phyloP scores from a whole-genome alignment of 2,888 invertebrate genomes.

The Thecocarcelia acutangulata region DNA sequence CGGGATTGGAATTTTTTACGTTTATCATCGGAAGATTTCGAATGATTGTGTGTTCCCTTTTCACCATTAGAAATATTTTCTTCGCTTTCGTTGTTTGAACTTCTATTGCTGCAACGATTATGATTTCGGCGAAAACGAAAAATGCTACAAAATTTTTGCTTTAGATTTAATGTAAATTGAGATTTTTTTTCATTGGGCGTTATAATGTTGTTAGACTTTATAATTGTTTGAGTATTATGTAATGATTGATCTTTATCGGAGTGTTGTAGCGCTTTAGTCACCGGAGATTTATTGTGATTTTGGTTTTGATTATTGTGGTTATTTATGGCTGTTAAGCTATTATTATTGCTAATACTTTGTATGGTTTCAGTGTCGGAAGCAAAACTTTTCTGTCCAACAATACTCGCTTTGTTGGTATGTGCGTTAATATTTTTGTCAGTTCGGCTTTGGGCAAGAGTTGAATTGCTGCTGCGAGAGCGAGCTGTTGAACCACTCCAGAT shows the following conservation, averaged over 20 bases:
- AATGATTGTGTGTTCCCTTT: conserved; percentile 65
- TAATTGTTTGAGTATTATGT: conserved; percentile 55
- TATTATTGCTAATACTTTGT: conserved; percentile 72
- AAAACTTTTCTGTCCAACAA: conserved; percentile 58
- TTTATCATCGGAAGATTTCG: conserved; percentile 75
- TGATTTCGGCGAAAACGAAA: conserved; percentile 86
- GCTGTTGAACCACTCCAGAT: conserved; percentile 77
- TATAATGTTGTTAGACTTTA: conserved; percentile 74
- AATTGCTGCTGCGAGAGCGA: conserved; percentile 74
- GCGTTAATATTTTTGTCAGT: conserved; percentile 41
- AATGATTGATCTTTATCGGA: conserved; percentile 50
- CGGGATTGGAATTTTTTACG: conserved; percentile 84
- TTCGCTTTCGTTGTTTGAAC: conserved; percentile 71
- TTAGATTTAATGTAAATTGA: conserved; percentile 88
- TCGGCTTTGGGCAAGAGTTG: conserved; percentile 55
- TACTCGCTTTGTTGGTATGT: conserved; percentile 56
- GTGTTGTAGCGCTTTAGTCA: conserved; percentile 26
- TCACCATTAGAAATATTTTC: conserved; percentile 71
- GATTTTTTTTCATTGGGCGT: conserved; percentile 84
- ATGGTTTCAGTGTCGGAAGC: conserved; percentile 72
- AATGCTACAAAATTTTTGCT: conserved; percentile 92
- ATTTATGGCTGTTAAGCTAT: conserved; percentile 61
- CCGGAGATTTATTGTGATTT: conserved; percentile 52
- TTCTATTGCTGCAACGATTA: conserved; percentile 78
- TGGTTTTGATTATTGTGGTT: conserved; percentile 69